phyloP scores from a whole-genome alignment of 2,888 invertebrate genomes.

The Eupeodes luniger region DNA sequence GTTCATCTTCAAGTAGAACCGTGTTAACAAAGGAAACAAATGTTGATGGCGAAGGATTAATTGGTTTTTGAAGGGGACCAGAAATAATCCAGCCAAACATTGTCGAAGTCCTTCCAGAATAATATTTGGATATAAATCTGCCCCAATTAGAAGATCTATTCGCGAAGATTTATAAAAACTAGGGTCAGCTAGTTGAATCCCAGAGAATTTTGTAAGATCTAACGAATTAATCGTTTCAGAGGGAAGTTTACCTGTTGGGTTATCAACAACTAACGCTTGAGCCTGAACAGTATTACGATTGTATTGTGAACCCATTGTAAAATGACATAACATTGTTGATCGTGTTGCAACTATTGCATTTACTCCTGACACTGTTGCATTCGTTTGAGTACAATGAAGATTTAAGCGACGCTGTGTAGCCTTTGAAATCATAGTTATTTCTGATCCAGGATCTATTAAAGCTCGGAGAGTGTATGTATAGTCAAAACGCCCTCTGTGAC shows the following conservation, averaged over 20 bases:
- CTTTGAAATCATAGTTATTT: constrained; percentile 28
- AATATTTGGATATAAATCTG: constrained; percentile 21
- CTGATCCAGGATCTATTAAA: constrained; percentile 29
- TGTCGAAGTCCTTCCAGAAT: background rate
- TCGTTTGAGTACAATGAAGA: background rate
- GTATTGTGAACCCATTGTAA: background rate
- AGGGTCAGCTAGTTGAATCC: constrained; percentile 27
- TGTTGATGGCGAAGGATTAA: background rate
- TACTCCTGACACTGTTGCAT: constrained; percentile 25
- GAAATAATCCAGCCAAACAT: constrained; percentile 26
- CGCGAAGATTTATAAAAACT: constrained; percentile 9
- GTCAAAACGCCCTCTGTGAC: too few relatives aligned
- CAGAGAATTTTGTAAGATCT: background rate
- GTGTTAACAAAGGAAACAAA: constrained; percentile 2
- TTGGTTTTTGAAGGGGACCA: background rate
- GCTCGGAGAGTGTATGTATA: background rate
- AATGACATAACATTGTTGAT: constrained; percentile 11
- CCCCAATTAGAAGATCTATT: constrained; percentile 35
- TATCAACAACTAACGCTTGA: constrained; percentile 32
- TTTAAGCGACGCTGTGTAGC: constrained; percentile 1
- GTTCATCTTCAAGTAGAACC: background rate
- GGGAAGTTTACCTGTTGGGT: constrained; percentile 33
- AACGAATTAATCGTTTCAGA: background rate
- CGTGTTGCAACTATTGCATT: constrained; percentile 2
- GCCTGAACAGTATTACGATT: background rate